These are phyloP conservation scores for Helostoma temminkii DNA, from an alignment of 2,797 vertebrate species.

Conservation along the genomic window DNA sequence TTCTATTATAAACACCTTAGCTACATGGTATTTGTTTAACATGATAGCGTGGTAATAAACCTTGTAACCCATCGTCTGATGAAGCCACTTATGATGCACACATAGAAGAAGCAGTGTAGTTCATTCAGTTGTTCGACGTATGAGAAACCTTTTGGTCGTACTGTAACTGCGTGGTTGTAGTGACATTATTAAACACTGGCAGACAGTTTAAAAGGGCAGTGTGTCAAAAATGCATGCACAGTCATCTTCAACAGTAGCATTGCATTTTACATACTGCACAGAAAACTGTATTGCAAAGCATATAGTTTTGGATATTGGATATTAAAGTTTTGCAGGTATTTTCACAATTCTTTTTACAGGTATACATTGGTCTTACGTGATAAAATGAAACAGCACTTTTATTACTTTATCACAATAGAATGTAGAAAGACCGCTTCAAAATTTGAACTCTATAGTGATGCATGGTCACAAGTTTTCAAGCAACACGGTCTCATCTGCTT, in stretches of 20 bases:
- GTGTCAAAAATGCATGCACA: neutral
- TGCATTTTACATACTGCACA: neutral
- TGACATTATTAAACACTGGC: neutral
- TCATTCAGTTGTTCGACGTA: too few relatives aligned
- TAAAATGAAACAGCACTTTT: too few relatives aligned
- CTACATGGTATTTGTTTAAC: constrained; percentile 21
- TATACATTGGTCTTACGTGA: too few relatives aligned
- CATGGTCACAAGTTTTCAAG: constrained; percentile 24
- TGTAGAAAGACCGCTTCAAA: too few relatives aligned
- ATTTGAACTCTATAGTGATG: constrained; percentile 8
- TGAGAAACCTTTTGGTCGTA: too few relatives aligned
- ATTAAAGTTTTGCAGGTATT: too few relatives aligned
- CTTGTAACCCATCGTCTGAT: constrained; percentile 1
- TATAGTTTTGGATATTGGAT: too few relatives aligned
- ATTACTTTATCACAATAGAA: too few relatives aligned
- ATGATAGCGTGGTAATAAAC: constrained; percentile 32
- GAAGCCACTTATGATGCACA: constrained; percentile 1
- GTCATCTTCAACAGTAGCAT: neutral
- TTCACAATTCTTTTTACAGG: too few relatives aligned
- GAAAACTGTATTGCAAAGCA: neutral
- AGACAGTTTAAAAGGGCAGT: neutral
- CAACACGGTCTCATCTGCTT: constrained; percentile 40
- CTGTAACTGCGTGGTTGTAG: neutral
- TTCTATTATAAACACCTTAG: neutral
- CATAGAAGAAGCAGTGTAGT: neutral